Evolutionary conservation across 2,113 vertebrate species (phyloP).

Genomic region (Oncorhynchus kisutch): DNA sequence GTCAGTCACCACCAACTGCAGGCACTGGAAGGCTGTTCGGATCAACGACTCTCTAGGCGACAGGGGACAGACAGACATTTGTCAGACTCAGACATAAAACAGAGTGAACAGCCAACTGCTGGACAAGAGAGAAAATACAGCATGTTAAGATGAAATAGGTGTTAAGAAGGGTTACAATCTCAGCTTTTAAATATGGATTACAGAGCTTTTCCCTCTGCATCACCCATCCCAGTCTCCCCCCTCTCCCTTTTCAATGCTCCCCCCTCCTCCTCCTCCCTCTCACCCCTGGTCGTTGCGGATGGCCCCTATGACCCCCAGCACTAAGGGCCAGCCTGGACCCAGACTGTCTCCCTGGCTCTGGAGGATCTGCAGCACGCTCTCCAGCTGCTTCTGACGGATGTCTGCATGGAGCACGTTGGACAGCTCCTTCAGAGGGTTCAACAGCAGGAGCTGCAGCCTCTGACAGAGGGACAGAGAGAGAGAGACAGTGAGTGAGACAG

Average conservation of each 20-base stretch:
- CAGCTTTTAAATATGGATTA: too few species aligned
- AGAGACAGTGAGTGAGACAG: neutral
- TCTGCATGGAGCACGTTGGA: constrained; percentile 91
- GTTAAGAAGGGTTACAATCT: too few species aligned
- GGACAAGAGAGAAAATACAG: neutral
- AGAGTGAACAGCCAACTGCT: neutral
- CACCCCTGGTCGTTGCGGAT: constrained; percentile 98
- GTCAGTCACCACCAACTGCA: constrained; percentile 98
- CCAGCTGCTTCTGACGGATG: constrained; percentile 95
- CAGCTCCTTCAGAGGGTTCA: constrained; percentile 94
- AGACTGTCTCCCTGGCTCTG: constrained; percentile 96
- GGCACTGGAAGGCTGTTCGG: constrained; percentile 98
- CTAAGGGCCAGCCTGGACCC: constrained; percentile 95
- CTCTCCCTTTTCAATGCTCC: neutral
- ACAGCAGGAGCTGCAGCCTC: constrained; percentile 91
- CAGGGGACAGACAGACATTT: constrained; percentile 16
- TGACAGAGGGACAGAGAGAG: constrained; percentile 17
- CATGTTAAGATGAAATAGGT: too few species aligned
- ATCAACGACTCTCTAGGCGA: constrained; percentile 89
- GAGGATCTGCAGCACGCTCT: constrained; percentile 95
- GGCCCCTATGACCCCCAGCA: constrained; percentile 96
- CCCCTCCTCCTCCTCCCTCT: constrained; percentile 40
- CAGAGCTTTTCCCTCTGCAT: neutral
- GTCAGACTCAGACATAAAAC: neutral
- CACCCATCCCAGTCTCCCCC: neutral